Conservation (phyloP, 2,888 invertebrate genomes). For the Liopterus haemorrhoidalis region DNA sequence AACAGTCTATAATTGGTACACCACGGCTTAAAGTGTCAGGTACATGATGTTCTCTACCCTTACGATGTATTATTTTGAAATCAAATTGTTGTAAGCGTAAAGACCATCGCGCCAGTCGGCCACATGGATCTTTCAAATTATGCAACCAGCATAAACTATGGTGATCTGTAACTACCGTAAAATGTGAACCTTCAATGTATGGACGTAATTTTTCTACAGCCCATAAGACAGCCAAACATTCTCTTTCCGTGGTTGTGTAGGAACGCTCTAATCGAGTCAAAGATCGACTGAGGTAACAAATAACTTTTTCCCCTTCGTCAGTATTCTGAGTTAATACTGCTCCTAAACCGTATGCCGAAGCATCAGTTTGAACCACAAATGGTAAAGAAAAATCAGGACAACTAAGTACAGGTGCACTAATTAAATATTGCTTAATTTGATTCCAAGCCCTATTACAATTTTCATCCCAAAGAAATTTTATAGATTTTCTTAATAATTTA, state of each 20-base stretch:
- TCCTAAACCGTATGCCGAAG: conserved; percentile 23
- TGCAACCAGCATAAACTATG: conserved; percentile 21
- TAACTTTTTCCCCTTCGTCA: conserved; percentile 13
- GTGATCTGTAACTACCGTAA: conserved; percentile 24
- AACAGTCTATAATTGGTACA: no score
- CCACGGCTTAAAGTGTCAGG: no score
- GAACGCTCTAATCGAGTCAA: conserved; percentile 18
- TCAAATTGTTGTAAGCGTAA: conserved; percentile 22
- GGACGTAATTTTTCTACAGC: conserved; percentile 17
- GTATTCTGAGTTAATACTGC: conserved; percentile 17
- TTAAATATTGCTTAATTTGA: conserved; percentile 14
- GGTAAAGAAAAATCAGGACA: conserved; percentile 24
- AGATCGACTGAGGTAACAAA: conserved; percentile 18
- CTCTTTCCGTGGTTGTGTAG: conserved; percentile 16
- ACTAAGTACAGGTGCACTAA: conserved; percentile 21
- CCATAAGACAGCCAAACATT: conserved; percentile 13
- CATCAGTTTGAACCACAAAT: conserved; percentile 23
- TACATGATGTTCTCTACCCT: conserved; percentile 25
- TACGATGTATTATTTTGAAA: conserved; percentile 22
- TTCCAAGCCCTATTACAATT: conserved; percentile 18
- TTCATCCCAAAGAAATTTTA: conserved; percentile 14
- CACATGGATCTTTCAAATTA: conserved; percentile 20
- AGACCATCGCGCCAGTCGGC: conserved; percentile 20
- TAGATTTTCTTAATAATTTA: background rate
- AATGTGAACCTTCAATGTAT: conserved; percentile 22